Evolutionary conservation across 2,113 vertebrate species (phyloP).

Genomic region (Beaufortia kweichowensis): DNA sequence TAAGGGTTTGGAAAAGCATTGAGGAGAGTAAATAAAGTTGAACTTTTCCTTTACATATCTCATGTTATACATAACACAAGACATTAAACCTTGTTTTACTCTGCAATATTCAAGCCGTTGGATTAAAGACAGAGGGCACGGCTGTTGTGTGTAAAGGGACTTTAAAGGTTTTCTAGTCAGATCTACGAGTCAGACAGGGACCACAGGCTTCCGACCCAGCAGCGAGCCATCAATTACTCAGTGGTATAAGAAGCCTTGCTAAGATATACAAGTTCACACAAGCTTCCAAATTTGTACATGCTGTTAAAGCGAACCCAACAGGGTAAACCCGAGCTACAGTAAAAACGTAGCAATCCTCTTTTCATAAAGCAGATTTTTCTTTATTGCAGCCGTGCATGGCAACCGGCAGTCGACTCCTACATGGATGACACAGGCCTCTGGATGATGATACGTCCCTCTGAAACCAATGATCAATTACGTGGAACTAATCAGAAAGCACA

Average conservation of each 20-base stretch:
- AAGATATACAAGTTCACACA: not conserved
- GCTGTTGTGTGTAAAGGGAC: not conserved
- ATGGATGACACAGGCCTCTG: constrained; percentile 21
- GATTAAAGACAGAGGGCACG: not conserved
- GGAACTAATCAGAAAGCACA: constrained; percentile 34
- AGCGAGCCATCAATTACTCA: constrained; percentile 10
- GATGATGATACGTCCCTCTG: constrained; percentile 34
- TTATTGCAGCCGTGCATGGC: constrained; percentile 35
- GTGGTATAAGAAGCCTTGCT: not conserved
- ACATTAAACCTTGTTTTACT: too few species aligned
- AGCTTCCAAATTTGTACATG: constrained; percentile 9
- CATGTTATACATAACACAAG: too few species aligned
- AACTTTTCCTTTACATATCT: too few species aligned
- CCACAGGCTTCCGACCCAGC: not conserved
- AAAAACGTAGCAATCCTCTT: too few species aligned
- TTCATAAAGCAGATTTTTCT: constrained; percentile 17
- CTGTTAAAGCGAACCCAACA: constrained; percentile 26
- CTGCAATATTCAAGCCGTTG: too few species aligned
- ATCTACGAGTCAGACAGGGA: not conserved
- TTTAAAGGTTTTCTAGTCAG: not conserved
- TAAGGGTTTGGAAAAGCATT: too few species aligned
- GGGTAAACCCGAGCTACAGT: too few species aligned
- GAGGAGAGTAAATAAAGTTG: too few species aligned
- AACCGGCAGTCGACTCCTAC: constrained; percentile 27
- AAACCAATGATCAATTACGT: constrained; percentile 38